Conservation (phyloP, 30 jellyfish, hydroid and myxozoan genomes). For the Clytia hemisphaerica region DNA sequence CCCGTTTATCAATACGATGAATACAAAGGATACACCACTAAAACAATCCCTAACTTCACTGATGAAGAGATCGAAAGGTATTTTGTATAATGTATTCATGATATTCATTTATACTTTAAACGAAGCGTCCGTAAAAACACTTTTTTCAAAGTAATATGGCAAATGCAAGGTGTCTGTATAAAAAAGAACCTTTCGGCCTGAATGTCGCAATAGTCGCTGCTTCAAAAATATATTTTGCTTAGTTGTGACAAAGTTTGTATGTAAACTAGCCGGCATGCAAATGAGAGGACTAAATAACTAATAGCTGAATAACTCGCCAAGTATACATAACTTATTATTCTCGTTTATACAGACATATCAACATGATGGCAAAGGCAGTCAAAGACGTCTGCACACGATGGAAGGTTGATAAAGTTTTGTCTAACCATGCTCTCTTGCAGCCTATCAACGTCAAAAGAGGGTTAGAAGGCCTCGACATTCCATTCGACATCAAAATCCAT, state of each 20-base stretch:
- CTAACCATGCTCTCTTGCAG: slow-evolving; percentile 26
- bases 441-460: slow-evolving; percentile 18
- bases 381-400: slow-evolving; percentile 8
- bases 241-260: too few species aligned
- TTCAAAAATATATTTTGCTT: too few species aligned
- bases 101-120: background rate
- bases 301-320: too few species aligned
- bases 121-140: background rate
- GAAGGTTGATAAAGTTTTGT: slow-evolving; percentile 25
- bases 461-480: slow-evolving; percentile 13
- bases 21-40: slow-evolving; percentile 12
- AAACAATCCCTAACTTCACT: slow-evolving; percentile 18
- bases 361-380: slow-evolving; percentile 22
- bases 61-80: slow-evolving; percentile 23
- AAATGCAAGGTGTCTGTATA: too few species aligned
- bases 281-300: too few species aligned
- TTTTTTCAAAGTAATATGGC: too few species aligned
- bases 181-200: too few species aligned
- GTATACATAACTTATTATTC: background rate
- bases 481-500: slow-evolving; percentile 26
- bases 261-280: too few species aligned
- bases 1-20: slow-evolving; percentile 20
- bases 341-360: background rate
- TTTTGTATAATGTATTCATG: too few species aligned
- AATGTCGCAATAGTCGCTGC: too few species aligned